Evolutionary conservation across 2,797 vertebrate species (phyloP).

Genomic region (Periparus ater): DNA sequence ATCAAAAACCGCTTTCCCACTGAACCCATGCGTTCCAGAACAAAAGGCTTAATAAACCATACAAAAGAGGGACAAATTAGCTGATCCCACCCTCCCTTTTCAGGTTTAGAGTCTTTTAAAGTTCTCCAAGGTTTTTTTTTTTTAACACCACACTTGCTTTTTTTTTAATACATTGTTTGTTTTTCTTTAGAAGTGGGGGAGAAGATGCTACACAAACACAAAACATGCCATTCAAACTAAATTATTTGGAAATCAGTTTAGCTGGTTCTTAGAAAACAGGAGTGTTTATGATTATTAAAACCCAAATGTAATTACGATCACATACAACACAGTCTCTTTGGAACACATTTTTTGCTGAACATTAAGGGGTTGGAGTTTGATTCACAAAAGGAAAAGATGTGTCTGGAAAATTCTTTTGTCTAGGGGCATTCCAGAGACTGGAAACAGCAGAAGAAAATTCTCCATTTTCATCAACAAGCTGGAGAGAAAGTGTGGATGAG

Average conservation of each 20-base stretch:
- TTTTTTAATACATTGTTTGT: conserved; percentile 59
- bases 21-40: conserved; percentile 74
- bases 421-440: conserved; percentile 12
- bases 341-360: conserved; percentile 64
- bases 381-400: conserved; percentile 45
- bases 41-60: conserved; percentile 79
- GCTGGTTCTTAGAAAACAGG: conserved; percentile 57
- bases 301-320: conserved; percentile 69
- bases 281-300: conserved; percentile 66
- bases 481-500: not conserved
- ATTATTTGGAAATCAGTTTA: conserved; percentile 71
- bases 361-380: conserved; percentile 44
- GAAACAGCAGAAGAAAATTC: not conserved
- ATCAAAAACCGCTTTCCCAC: conserved; percentile 76
- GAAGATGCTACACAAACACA: conserved; percentile 64
- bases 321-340: conserved; percentile 47
- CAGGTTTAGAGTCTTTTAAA: conserved; percentile 71
- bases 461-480: not conserved
- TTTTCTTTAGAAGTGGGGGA: conserved; percentile 63
- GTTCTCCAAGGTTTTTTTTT: conserved; percentile 61
- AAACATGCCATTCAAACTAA: conserved; percentile 64
- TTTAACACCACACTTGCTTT: not conserved
- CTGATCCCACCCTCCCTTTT: conserved; percentile 69
- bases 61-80: conserved; percentile 77
- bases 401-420: conserved; percentile 57